Percentiles rank a stretch among this genome's conserved stretches.
phyloP scores from a whole-genome alignment of 2,797 vertebrate species.

The Myotis pilosus region DNA sequence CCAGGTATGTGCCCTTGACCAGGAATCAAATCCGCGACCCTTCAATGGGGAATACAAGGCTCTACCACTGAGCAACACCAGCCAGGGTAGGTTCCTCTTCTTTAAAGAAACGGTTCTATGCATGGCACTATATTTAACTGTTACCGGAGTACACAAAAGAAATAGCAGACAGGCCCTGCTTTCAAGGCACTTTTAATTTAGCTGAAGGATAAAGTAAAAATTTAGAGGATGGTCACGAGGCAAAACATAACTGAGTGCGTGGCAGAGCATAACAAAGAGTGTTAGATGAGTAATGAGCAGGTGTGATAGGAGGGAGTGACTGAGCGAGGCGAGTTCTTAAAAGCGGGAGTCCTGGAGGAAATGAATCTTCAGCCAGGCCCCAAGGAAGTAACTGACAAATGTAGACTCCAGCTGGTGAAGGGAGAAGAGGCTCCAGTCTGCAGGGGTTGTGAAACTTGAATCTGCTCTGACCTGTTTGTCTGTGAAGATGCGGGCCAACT shows the following conservation, averaged over 20 bases:
- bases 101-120: not conserved
- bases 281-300: conserved; percentile 41
- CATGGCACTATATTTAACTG: not conserved
- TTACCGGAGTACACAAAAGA: not conserved
- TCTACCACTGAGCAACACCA: too few species aligned
- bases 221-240: not conserved
- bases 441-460: conserved; percentile 55
- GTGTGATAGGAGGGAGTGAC: not conserved
- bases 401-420: conserved; percentile 39
- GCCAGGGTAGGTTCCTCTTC: not conserved
- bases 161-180: not conserved
- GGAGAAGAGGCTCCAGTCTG: conserved; percentile 33
- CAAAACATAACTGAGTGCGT: not conserved
- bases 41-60: too few species aligned
- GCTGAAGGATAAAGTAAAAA: conserved; percentile 42
- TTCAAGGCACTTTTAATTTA: conserved; percentile 41
- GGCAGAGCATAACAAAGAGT: conserved; percentile 23
- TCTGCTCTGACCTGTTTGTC: conserved; percentile 73
- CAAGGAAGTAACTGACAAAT: conserved; percentile 64
- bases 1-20: too few species aligned
- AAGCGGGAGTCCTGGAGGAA: conserved; percentile 51
- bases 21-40: too few species aligned
- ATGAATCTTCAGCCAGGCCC: conserved; percentile 62
- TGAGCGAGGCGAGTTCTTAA: not conserved
- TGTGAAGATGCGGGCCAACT: conserved; percentile 17